phyloP scores from a whole-genome alignment of 2,113 vertebrate genomes.

The Egretta garzetta region DNA sequence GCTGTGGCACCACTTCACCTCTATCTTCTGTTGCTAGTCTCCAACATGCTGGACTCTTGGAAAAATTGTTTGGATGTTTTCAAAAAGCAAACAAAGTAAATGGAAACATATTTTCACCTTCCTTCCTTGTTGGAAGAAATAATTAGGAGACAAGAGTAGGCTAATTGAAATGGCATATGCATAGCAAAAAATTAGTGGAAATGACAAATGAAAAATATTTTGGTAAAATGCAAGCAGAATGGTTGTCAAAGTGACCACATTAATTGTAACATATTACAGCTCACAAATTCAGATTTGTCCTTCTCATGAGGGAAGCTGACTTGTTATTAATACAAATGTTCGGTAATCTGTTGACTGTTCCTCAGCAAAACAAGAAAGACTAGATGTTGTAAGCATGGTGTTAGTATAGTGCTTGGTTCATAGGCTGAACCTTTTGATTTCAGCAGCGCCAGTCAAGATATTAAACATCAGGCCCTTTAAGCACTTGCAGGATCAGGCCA shows the following conservation, averaged over 20 bases:
- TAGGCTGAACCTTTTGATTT: background rate
- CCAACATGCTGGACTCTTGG: background rate
- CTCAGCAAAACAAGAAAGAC: background rate
- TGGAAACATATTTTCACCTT: background rate
- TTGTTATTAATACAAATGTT: background rate
- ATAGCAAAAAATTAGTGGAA: background rate
- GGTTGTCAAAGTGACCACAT: background rate
- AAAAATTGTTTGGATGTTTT: background rate
- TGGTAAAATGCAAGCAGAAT: background rate
- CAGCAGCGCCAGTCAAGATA: background rate
- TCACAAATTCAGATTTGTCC: background rate
- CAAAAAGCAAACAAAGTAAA: background rate
- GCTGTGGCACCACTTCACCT: background rate
- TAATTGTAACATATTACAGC: background rate
- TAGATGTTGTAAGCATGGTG: background rate
- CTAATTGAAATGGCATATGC: background rate
- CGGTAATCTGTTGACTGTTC: background rate
- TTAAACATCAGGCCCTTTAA: background rate
- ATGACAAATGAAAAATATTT: conserved; percentile 11
- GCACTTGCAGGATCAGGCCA: background rate
- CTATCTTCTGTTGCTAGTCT: background rate
- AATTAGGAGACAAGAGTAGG: background rate
- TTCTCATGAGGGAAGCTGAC: background rate
- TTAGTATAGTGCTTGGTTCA: background rate
- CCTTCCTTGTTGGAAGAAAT: background rate